Base-by-base conservation (phyloP, 2,113 vertebrate genomes). In the Garra rufa region DNA sequence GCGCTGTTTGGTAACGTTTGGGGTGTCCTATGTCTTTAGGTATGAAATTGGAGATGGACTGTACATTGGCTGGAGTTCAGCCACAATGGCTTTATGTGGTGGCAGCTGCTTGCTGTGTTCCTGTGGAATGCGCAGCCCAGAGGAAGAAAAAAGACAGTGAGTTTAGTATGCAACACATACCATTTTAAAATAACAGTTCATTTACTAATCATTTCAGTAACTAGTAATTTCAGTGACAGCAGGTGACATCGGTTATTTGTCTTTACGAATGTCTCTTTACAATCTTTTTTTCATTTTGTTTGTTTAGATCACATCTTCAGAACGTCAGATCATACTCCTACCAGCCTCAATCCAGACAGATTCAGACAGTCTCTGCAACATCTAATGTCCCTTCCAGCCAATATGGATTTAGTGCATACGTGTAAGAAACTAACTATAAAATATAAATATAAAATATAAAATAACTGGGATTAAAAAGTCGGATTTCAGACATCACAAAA, bases 11-110 rank as follows among this genome's bases (percentile, higher is more conserved):
- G 44, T 41, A n/a, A 71, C 6, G 13, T 75, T 48, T 28, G 48
- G 52, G 30, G 26, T 76, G 46, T 52, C 9, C 9, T 76, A 9
- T 81, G 17, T 85, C 28, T 17, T 13, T 86, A 95, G 95, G 91
- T 95, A 93, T 88, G 94, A 95, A 85, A 90, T 95, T 0, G 95
- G 94, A 85, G 88, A 93, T 17, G 94, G 88, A 48, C 88, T 95
- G 83, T 95, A 94, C 24, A 95, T 95, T 2, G 93, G 94, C 61
- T 95, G 95, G 95, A 87, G 90, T 41, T 94, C 94, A n/a, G 93
- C 85, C 1, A 75, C 57, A 3, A 90, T 95, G 9, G 90, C 93
- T 80, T 84, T 95, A 28, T 92, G 88, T 71, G 92, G 91, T 55
- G 93, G 94, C 0, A 79, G 85, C 0, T 94, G 92, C 41, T 90